Evolutionary conservation across 1,140 invertebrate species (phyloP), one percentile per base, ranked within the genome.

Genomic region (Delia radicum): DNA sequence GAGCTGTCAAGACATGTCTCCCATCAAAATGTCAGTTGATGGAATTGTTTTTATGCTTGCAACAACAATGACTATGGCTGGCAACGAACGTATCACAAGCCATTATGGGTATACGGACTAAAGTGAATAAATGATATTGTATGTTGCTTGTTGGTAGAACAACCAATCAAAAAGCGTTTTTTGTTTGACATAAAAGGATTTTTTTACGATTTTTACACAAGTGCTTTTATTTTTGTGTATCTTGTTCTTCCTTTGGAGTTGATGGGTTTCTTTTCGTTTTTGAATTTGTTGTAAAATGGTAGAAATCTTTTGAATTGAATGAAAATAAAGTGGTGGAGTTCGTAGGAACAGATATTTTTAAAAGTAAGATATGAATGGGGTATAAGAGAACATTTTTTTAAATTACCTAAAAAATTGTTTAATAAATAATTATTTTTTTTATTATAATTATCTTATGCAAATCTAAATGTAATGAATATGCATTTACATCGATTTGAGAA

Each of bases 1-100:
- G 71, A 73, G 71, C 71, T 73, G 37, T 48, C 71, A 73, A 48
- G 71, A 27, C 42, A 73, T 73, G 71, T 73, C 71, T 73, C 71
- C 29, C 65, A 69, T 69, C 65, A 69, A 37, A 69, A 69, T 69
- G 65, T 69, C 65, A 69, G 65, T 69, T 69, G 65, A 69, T 69
- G 65, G 48, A 55, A 55, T 55, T 55, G 48, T 55, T 55, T 24
- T n/a, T 55, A 4, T 21, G 18, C 24, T 48, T n/a, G n/a, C n/a
- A n/a, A n/a, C n/a, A n/a, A n/a, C n/a, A n/a, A n/a, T n/a, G n/a
- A n/a, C n/a, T n/a, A n/a, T n/a, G n/a, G n/a, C n/a, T n/a, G n/a
- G n/a, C n/a, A n/a, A n/a, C n/a, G n/a, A n/a, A n/a, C n/a, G n/a
- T n/a, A n/a, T n/a, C n/a, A n/a, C n/a, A n/a, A n/a, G n/a, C n/a